Evolutionary conservation across 1,140 invertebrate species (phyloP).

Genomic region (Musca vetustissima): DNA sequence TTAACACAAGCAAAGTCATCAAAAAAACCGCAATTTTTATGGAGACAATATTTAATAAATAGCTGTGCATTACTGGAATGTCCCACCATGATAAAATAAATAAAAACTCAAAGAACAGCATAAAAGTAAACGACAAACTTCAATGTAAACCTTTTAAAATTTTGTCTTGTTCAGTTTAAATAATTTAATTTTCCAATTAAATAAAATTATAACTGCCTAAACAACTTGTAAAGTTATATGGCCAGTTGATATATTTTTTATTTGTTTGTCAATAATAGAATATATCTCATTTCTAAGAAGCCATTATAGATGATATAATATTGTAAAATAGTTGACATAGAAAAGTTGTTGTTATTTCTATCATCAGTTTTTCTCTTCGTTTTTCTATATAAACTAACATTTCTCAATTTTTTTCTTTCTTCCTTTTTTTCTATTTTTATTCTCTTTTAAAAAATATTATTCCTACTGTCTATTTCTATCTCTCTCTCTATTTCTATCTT

Average conservation of each 20-base stretch:
- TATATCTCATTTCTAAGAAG: constrained; percentile 2
- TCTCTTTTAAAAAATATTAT: background rate
- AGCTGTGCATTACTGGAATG: no score
- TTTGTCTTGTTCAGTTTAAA: no score
- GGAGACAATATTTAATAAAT: no score
- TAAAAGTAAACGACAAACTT: no score
- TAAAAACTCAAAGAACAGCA: no score
- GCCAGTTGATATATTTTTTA: background rate
- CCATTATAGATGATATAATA: background rate
- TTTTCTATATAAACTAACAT: background rate
- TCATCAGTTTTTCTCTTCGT: background rate
- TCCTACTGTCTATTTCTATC: background rate
- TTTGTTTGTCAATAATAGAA: background rate
- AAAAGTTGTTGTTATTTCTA: background rate
- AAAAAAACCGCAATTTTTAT: no score
- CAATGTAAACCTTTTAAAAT: no score
- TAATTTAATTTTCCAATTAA: background rate
- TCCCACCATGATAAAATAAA: no score
- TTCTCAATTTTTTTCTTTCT: constrained; percentile 6
- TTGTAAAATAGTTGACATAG: constrained; percentile 19
- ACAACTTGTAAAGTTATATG: constrained; percentile 47
- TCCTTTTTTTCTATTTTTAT: background rate
- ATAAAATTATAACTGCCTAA: constrained; percentile 47
- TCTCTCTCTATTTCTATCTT: background rate
- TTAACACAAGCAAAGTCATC: no score